Evolutionary conservation across 2,113 vertebrate species (phyloP).

Genomic region (Amphilophus citrinellus): DNA sequence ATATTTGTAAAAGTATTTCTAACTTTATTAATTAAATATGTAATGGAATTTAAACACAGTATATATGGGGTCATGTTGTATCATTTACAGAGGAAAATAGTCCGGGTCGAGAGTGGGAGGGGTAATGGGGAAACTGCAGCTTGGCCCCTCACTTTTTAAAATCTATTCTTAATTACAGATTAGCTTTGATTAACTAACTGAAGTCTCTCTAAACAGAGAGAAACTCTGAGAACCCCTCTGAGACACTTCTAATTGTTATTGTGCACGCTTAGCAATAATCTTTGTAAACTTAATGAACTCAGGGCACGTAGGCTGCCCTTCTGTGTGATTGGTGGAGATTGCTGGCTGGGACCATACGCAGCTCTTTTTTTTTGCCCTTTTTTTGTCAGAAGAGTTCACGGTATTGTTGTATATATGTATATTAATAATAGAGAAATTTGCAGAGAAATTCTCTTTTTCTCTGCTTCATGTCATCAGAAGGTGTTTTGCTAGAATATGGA

Average conservation of each 20-base stretch:
- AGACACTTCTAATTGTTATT: constrained; percentile 11
- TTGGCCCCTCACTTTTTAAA: neutral
- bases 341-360: neutral
- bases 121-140: too few species aligned
- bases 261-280: neutral
- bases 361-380: neutral
- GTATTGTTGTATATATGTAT: neutral
- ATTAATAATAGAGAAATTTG: neutral
- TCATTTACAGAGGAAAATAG: neutral
- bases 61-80: neutral
- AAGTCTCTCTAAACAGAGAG: constrained; percentile 9
- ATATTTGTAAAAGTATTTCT: neutral
- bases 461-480: neutral
- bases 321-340: neutral
- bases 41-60: neutral
- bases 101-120: too few species aligned
- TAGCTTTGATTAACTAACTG: constrained; percentile 23
- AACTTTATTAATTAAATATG: neutral
- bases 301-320: neutral
- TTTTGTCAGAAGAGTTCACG: neutral
- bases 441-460: neutral
- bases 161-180: constrained; percentile 11
- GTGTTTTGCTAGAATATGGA: neutral
- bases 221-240: neutral
- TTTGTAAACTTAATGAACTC: neutral